Evolutionary conservation across 2,888 invertebrate species (phyloP).

Genomic region (Nasonovia ribisnigri): DNA sequence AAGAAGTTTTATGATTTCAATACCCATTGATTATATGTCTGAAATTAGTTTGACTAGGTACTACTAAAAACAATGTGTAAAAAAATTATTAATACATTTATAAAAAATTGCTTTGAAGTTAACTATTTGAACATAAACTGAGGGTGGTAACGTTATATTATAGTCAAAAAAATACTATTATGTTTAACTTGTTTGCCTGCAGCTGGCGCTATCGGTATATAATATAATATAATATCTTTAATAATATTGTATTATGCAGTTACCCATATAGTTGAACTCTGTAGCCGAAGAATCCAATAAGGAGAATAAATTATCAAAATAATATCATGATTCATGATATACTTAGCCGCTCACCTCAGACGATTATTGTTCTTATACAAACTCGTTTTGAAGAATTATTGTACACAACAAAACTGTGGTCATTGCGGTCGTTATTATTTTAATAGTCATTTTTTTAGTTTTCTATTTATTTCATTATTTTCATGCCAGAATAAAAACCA

Average conservation of each 20-base stretch:
- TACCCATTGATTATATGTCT: not conserved
- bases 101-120: not conserved
- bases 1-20: not conserved
- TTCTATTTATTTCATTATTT: not conserved
- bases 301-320: not conserved
- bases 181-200: not conserved
- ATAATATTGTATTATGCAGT: not conserved
- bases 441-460: not conserved
- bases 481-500: not conserved
- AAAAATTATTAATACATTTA: not conserved
- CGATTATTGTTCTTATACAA: not conserved
- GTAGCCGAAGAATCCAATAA: too few species aligned
- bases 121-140: not conserved
- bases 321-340: not conserved
- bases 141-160: not conserved
- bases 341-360: not conserved
- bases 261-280: too few species aligned
- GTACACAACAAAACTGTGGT: not conserved
- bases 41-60: not conserved
- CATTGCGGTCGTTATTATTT: not conserved
- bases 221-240: not conserved
- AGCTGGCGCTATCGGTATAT: not conserved
- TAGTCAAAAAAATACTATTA: not conserved
- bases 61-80: not conserved
- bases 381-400: not conserved